A percentile compares a stretch with the other conserved stretches of the same genome.
These are phyloP conservation scores for Lagopus muta DNA, from an alignment of 2,113 vertebrate species.

Conservation along the genomic window DNA sequence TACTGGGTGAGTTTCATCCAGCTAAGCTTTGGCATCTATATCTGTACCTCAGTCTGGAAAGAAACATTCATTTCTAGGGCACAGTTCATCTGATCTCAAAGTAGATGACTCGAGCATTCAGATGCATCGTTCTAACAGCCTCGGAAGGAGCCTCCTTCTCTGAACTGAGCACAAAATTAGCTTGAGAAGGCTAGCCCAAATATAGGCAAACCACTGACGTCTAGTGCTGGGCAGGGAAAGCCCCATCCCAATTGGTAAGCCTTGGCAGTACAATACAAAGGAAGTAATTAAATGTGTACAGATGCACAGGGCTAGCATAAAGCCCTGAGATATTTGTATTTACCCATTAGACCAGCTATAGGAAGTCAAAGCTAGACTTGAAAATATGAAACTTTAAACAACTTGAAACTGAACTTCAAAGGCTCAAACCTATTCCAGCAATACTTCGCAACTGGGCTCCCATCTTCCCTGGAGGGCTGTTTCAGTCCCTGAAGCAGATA, in stretches of 20 bases:
- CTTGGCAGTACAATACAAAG: not conserved
- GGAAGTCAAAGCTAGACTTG: not conserved
- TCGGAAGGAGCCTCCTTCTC: not conserved
- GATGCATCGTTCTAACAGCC: not conserved
- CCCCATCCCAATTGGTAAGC: not conserved
- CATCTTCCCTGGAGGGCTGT: not conserved
- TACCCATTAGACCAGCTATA: not conserved
- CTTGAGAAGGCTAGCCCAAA: not conserved
- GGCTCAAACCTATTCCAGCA: not conserved
- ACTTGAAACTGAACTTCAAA: not conserved
- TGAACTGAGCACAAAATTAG: not conserved
- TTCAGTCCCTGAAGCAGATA: not conserved
- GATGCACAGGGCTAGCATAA: not conserved
- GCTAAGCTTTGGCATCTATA: not conserved
- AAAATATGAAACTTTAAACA: not conserved
- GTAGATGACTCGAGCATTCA: not conserved
- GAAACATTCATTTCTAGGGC: not conserved
- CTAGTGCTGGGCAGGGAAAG: not conserved
- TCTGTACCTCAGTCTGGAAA: not conserved
- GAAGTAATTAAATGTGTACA: not conserved
- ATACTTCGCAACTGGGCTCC: not conserved
- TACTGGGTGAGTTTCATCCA: not conserved
- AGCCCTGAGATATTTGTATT: not conserved
- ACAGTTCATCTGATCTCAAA: not conserved
- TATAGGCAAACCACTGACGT: not conserved